Evolutionary conservation across 2,113 vertebrate species (phyloP).

Genomic region (Gymnocephalus cernua): DNA sequence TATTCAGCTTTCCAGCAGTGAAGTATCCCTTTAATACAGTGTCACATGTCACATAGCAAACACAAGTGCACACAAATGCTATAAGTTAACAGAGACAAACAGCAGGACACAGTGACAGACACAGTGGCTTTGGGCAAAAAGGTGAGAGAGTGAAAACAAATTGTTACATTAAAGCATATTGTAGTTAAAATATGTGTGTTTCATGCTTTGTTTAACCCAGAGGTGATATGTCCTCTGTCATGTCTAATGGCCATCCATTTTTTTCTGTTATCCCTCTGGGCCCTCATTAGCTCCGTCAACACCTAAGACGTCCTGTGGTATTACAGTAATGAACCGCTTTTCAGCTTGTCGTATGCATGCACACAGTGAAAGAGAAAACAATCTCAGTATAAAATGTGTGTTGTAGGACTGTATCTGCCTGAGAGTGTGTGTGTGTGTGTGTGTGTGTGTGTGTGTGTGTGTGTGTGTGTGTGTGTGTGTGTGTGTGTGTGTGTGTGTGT

Average conservation of each 20-base stretch:
- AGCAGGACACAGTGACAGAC: neutral
- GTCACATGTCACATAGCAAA: conserved; percentile 1
- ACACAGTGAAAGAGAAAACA: neutral
- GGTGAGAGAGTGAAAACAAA: neutral
- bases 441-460: conserved; percentile 19
- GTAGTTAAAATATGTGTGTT: neutral
- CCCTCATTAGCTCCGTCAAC: conserved; percentile 15
- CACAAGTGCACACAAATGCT: neutral
- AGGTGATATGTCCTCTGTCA: neutral
- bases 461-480: neutral
- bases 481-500: conserved; percentile 15
- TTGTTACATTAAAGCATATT: neutral
- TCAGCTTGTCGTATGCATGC: neutral
- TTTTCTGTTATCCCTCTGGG: conserved; percentile 1
- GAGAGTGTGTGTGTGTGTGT: neutral
- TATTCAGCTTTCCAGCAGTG: no score
- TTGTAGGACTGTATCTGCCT: neutral
- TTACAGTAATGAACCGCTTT: conserved; percentile 5
- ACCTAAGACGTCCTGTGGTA: conserved; percentile 26
- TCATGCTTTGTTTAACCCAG: neutral
- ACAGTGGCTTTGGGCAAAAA: neutral
- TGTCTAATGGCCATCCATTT: neutral
- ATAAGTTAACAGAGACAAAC: neutral
- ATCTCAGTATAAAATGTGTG: neutral
- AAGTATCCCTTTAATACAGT: no score